phyloP scores from a whole-genome alignment of 2,797 vertebrate genomes.

The Kryptopterus vitreolus region DNA sequence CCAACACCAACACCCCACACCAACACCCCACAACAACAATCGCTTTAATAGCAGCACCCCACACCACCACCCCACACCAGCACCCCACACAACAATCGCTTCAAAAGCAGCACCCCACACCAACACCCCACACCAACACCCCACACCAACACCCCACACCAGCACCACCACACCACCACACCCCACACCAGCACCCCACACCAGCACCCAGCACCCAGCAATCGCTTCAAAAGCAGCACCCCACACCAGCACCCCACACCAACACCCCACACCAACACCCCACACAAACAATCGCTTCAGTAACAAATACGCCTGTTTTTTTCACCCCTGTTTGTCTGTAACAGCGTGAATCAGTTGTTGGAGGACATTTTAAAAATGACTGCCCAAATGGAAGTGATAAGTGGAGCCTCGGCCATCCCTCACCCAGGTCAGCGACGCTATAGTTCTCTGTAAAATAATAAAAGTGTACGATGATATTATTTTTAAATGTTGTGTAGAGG shows the following conservation, averaged over 20 bases:
- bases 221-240: no score
- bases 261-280: not conserved
- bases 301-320: not conserved
- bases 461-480: no score
- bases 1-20: no score
- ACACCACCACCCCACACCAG: not conserved
- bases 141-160: no score
- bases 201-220: no score
- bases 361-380: constrained; percentile 90
- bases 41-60: not conserved
- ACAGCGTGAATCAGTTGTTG: constrained; percentile 84
- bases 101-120: no score
- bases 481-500: no score
- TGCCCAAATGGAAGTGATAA: constrained; percentile 88
- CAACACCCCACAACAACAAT: not conserved
- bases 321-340: constrained; percentile 32
- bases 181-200: no score
- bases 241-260: no score
- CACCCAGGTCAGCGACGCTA: not conserved
- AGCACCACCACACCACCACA: no score
- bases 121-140: no score
- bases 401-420: constrained; percentile 62
- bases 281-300: not conserved
- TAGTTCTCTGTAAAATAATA: not conserved
- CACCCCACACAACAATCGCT: no score